phyloP scores from a whole-genome alignment of 2,888 invertebrate species.

The Exocentrus adspersus region DNA sequence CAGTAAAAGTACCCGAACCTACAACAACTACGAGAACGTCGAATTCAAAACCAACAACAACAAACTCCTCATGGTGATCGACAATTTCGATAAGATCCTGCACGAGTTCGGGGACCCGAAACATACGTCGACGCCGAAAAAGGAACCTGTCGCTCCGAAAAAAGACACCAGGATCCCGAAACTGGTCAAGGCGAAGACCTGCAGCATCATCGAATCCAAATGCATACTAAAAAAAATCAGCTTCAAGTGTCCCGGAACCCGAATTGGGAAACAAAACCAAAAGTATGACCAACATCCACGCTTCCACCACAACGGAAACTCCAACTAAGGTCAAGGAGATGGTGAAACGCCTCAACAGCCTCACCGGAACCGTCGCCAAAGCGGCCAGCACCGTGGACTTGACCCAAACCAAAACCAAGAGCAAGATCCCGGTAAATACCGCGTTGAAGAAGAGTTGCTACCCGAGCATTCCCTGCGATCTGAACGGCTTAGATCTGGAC shows the following conservation, averaged over 20 bases:
- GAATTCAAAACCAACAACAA: conserved; percentile 44
- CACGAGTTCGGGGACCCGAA: conserved; percentile 60
- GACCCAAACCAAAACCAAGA: conserved; percentile 46
- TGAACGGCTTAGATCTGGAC: conserved; percentile 55
- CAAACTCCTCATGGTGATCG: conserved; percentile 64
- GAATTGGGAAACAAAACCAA: conserved; percentile 48
- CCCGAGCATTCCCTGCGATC: conserved; percentile 63
- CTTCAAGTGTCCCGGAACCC: conserved; percentile 1
- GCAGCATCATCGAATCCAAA: conserved; percentile 75
- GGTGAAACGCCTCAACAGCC: conserved; percentile 54
- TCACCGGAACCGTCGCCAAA: conserved; percentile 49
- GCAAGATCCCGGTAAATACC: conserved; percentile 59
- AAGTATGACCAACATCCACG: conserved; percentile 52
- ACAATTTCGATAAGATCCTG: conserved; percentile 67
- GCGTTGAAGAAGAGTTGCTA: conserved; percentile 56
- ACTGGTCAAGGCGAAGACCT: conserved; percentile 76
- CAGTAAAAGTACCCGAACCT: too few relatives aligned
- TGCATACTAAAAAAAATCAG: conserved; percentile 71
- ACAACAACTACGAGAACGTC: conserved; percentile 54
- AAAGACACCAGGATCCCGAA: conserved; percentile 64
- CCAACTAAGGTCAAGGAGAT: conserved; percentile 54
- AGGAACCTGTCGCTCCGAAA: conserved; percentile 32
- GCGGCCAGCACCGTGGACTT: conserved; percentile 56
- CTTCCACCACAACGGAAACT: conserved; percentile 20
- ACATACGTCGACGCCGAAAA: conserved; percentile 39